Base-by-base conservation (phyloP, 2,113 vertebrate genomes). In the Drymodes brunneopygia region DNA sequence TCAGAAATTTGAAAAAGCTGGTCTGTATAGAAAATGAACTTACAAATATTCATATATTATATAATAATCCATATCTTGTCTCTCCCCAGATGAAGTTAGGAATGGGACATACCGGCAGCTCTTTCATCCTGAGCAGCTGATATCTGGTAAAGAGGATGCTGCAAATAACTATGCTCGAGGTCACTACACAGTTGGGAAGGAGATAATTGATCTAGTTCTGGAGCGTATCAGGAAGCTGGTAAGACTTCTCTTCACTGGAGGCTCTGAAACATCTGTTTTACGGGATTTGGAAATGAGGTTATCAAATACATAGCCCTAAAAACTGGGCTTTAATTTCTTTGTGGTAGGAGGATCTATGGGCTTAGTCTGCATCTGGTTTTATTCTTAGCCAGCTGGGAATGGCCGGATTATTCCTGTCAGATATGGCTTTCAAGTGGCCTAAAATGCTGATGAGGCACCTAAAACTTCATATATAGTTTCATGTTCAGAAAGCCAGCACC, bases 161-260 rank as follows among this genome's bases (percentile, higher is more conserved):
- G 99, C 98, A 51, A 99, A 99, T 91, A 99, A 98, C 97, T 99
- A 98, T 42, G 98, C 99, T 53, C 98, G 98, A n/a, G 99, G 98
- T 18, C 98, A 98, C 94, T 99, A 99, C 96, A 98, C 98, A 7
- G 96, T 99, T 36, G 98, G 98, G 57, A 99, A 99, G 35, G 98
- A 99, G 87, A 98, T 99, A 60, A 98, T 98, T 18, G 97, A 99
- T 78, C 90, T 98, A 0, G 98, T 98, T 74, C 95, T 99, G 77
- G 98, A 99, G 81, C 97, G 98, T 8, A 89, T 99, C 83, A 97
- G 98, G 75, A 99, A 99, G 88, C 97, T 99, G 98, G 98, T 98
- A 91, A 95, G 98, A 83, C 29, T 44, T 61, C 48, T 44, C 28
- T 69, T 45, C 47, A 15, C 42, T 50, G 44, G 14, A 53, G 12